A percentile compares a stretch with the other conserved stretches of the same genome.
Evolutionary conservation across 2,797 vertebrate species (phyloP).

Genomic region (Onychomys leucogaster): DNA sequence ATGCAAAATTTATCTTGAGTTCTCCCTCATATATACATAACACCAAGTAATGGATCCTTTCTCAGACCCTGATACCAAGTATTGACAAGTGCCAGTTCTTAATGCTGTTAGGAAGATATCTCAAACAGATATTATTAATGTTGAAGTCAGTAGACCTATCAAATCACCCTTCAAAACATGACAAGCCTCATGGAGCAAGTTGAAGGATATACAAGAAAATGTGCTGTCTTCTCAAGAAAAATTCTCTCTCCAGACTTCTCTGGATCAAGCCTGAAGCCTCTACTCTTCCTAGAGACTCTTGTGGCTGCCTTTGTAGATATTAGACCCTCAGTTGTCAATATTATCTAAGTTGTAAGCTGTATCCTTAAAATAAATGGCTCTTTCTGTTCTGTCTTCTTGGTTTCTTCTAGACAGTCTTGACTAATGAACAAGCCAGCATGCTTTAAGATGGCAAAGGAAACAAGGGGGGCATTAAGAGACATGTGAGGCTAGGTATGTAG

Average conservation of each 20-base stretch:
- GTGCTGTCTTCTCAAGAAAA: background rate
- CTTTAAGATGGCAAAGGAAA: background rate
- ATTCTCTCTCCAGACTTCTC: background rate
- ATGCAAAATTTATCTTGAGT: background rate
- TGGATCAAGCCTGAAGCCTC: background rate
- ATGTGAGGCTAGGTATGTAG: background rate
- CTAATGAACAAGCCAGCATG: too few relatives aligned
- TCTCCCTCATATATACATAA: background rate
- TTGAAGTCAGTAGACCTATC: background rate
- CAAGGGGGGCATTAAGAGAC: background rate
- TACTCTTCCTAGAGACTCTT: background rate
- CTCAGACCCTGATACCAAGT: background rate
- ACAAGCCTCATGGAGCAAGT: background rate
- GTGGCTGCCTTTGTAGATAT: background rate
- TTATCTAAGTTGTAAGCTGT: background rate
- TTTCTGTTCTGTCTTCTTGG: background rate
- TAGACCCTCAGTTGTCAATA: background rate
- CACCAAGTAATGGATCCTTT: background rate
- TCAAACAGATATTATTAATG: background rate
- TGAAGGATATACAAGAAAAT: background rate
- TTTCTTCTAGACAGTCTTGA: background rate
- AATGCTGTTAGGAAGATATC: background rate
- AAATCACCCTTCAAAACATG: background rate
- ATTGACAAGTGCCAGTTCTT: background rate
- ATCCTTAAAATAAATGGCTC: background rate